Conservation (phyloP, 2,113 vertebrate species). For the Rutilus rutilus region DNA sequence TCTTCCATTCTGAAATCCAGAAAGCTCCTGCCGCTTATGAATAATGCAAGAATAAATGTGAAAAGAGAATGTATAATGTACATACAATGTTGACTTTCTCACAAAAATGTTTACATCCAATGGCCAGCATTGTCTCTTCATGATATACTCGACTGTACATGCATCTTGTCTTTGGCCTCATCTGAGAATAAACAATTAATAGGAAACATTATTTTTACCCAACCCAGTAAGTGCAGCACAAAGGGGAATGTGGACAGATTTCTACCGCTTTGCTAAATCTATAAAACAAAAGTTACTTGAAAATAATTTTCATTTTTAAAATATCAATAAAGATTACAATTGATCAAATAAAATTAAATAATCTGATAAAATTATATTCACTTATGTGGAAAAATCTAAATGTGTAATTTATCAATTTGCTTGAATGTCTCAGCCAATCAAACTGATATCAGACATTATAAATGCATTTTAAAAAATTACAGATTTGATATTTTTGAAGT, state of each 20-base stretch:
- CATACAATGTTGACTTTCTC: constrained; percentile 73
- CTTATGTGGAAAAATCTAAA: too few species aligned
- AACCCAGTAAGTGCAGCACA: too few species aligned
- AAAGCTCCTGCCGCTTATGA: not conserved
- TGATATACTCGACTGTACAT: constrained; percentile 65
- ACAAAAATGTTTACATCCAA: constrained; percentile 82
- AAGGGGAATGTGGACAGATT: not conserved
- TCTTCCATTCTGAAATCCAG: not conserved
- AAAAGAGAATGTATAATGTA: constrained; percentile 23
- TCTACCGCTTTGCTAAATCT: not conserved
- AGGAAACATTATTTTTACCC: not conserved
- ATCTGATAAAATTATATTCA: not conserved
- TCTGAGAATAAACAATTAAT: constrained; percentile 37
- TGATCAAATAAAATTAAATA: not conserved
- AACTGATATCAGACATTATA: not conserved
- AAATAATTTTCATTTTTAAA: not conserved
- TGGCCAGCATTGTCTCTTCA: constrained; percentile 58
- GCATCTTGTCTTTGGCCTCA: constrained; percentile 74
- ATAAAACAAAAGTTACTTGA: not conserved
- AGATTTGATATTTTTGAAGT: too few species aligned
- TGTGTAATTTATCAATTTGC: not conserved
- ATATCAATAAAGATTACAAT: not conserved
- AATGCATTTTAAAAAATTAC: too few species aligned
- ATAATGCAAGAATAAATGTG: not conserved
- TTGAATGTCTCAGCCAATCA: not conserved